A percentile compares a stretch with the other conserved stretches of the same genome.
These are phyloP conservation scores for Bombus sibiricus DNA, from an alignment of 1,140 invertebrate species.

Conservation along the genomic window DNA sequence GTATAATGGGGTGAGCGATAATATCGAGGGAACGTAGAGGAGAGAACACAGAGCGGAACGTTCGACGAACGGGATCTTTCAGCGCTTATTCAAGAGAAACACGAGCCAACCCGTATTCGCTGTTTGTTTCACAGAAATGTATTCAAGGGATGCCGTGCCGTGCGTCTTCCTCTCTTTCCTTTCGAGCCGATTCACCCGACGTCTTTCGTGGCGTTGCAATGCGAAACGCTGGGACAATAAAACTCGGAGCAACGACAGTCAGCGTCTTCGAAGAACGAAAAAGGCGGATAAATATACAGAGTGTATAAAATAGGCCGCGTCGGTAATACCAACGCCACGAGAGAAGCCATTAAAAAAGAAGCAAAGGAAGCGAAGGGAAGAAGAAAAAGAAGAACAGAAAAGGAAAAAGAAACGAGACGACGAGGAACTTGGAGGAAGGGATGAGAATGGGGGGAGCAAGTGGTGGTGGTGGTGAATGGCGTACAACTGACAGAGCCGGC, in stretches of 20 bases:
- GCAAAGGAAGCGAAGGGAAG: background rate
- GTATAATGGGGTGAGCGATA: background rate
- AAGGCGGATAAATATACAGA: slow-evolving; percentile 49
- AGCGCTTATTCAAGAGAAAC: background rate
- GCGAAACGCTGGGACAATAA: slow-evolving; percentile 46
- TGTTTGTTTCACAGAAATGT: slow-evolving; percentile 33
- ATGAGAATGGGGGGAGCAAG: slow-evolving; percentile 11
- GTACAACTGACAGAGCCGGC: slow-evolving; percentile 38
- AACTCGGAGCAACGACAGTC: slow-evolving; percentile 31
- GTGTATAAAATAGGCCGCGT: slow-evolving; percentile 41
- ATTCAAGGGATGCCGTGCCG: slow-evolving; percentile 11
- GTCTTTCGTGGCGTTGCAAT: slow-evolving; percentile 34
- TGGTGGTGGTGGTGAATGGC: slow-evolving; percentile 12
- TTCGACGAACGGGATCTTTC: background rate
- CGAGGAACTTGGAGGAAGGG: no score
- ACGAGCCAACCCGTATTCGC: background rate
- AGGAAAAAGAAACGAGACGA: slow-evolving; percentile 3
- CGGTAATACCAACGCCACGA: slow-evolving; percentile 17
- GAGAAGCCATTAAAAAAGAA: slow-evolving; percentile 12
- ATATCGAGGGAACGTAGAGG: background rate
- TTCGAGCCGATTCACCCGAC: background rate
- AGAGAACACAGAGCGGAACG: background rate
- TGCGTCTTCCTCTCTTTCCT: background rate
- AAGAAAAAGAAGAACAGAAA: background rate
- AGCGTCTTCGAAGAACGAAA: slow-evolving; percentile 39